Conservation (phyloP, 23 tunicate species). For the Oikopleura vanhoeffeni region DNA sequence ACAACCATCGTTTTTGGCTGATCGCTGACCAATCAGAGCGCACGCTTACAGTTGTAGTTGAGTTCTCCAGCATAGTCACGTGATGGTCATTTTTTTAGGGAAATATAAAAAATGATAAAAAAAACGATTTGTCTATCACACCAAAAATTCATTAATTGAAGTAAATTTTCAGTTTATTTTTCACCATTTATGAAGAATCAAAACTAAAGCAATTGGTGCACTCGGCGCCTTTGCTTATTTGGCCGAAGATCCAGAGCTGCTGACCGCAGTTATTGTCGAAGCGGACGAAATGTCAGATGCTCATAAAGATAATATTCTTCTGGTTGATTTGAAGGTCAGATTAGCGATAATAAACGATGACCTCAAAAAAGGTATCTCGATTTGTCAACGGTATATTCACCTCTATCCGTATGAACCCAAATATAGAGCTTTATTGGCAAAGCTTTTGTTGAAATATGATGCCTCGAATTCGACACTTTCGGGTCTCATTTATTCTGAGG, state of each 20-base stretch:
- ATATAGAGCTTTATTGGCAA: neutral
- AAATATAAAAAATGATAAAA: too few relatives aligned
- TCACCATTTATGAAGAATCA: too few relatives aligned
- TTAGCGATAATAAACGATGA: neutral
- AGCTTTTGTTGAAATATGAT: neutral
- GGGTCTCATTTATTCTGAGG: neutral
- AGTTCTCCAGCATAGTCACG: too few relatives aligned
- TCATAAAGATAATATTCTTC: neutral
- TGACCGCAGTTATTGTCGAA: neutral
- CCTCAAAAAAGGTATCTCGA: neutral
- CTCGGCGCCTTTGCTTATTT: neutral
- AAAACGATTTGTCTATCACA: too few relatives aligned
- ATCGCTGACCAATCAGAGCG: too few relatives aligned
- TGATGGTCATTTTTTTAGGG: too few relatives aligned
- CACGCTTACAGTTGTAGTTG: too few relatives aligned
- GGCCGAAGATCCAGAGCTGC: neutral
- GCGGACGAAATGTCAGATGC: neutral
- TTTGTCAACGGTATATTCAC: neutral
- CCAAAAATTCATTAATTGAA: too few relatives aligned
- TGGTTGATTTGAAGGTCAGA: neutral
- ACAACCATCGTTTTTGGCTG: too few relatives aligned
- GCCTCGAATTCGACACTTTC: neutral
- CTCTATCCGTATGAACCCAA: neutral
- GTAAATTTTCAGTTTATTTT: too few relatives aligned
- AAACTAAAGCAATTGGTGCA: neutral